A percentile compares a stretch with the other conserved stretches of the same genome.
These are phyloP conservation scores for Nomada fabriciana DNA, from an alignment of 2,888 invertebrate genomes.

Conservation along the genomic window DNA sequence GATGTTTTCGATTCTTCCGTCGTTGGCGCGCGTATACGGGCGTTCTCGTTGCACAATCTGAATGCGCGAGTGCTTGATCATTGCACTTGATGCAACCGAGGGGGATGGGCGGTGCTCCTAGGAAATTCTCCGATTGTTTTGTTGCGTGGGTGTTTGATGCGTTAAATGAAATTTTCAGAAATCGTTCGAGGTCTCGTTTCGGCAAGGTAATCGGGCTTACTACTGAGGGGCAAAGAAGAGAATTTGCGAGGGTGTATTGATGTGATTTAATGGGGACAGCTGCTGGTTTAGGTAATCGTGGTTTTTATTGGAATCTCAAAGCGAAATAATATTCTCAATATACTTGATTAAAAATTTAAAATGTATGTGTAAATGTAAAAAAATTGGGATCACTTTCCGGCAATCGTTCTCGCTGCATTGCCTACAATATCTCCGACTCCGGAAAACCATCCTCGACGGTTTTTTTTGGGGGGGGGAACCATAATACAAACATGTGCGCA, in stretches of 20 bases:
- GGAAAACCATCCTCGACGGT: neutral
- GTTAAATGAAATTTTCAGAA: neutral
- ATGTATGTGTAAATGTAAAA: neutral
- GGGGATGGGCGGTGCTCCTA: too few species aligned
- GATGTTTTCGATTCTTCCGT: constrained; percentile 12
- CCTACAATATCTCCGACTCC: neutral
- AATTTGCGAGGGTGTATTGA: too few species aligned
- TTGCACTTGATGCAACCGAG: neutral
- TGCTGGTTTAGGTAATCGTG: too few species aligned
- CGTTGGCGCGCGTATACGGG: neutral
- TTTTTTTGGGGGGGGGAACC: neutral
- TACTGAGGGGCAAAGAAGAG: too few species aligned
- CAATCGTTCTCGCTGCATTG: neutral
- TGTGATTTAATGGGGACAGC: too few species aligned
- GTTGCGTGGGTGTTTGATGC: neutral
- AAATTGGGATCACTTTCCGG: neutral
- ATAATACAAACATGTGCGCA: neutral
- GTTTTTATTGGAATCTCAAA: too few species aligned
- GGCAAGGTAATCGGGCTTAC: neutral
- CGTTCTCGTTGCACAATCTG: constrained; percentile 20
- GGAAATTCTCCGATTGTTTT: neutral
- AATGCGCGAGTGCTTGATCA: neutral
- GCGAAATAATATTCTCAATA: too few species aligned
- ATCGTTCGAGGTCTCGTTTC: neutral
- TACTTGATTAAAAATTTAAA: too few species aligned